phyloP scores from a whole-genome alignment of 1,140 invertebrate species.

The Potamilus streckersoni region DNA sequence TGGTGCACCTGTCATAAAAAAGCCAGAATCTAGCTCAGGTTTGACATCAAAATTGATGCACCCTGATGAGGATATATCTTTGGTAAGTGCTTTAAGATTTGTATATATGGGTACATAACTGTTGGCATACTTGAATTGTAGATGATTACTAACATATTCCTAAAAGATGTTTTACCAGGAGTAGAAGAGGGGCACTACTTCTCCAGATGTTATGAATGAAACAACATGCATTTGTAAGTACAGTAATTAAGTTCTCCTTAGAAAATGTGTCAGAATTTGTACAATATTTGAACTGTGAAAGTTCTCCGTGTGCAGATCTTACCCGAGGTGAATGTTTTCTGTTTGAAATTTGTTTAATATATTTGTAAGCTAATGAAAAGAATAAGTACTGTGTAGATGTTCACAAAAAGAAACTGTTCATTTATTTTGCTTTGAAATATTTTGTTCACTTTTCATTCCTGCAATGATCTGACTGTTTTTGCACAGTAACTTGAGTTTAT shows the following conservation, averaged over 20 bases:
- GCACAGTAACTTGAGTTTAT: too few species aligned
- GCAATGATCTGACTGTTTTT: too few species aligned
- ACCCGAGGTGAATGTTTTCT: too few species aligned
- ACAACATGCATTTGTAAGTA: not conserved
- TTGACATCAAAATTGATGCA: constrained; percentile 93
- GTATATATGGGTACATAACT: constrained; percentile 1
- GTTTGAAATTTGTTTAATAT: too few species aligned
- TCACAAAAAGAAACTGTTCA: too few species aligned
- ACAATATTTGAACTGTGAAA: too few species aligned
- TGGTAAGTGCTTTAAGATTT: constrained; percentile 71
- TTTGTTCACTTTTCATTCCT: too few species aligned
- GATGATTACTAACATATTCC: not conserved
- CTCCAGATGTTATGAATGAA: not conserved
- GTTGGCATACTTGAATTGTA: constrained; percentile 5
- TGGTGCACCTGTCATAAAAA: constrained; percentile 70
- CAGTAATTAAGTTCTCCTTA: not conserved
- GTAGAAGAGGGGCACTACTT: not conserved
- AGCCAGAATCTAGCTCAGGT: constrained; percentile 81
- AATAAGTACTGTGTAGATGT: too few species aligned
- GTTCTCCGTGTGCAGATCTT: too few species aligned
- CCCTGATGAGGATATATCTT: constrained; percentile 91
- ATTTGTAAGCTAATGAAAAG: too few species aligned
- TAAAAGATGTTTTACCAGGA: constrained; percentile 1
- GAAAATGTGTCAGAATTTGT: not conserved
- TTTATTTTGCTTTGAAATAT: too few species aligned